Evolutionary conservation across 2,888 invertebrate species (phyloP), one percentile per base, ranked within the genome.

Genomic region (Drosophila lacicola): DNA sequence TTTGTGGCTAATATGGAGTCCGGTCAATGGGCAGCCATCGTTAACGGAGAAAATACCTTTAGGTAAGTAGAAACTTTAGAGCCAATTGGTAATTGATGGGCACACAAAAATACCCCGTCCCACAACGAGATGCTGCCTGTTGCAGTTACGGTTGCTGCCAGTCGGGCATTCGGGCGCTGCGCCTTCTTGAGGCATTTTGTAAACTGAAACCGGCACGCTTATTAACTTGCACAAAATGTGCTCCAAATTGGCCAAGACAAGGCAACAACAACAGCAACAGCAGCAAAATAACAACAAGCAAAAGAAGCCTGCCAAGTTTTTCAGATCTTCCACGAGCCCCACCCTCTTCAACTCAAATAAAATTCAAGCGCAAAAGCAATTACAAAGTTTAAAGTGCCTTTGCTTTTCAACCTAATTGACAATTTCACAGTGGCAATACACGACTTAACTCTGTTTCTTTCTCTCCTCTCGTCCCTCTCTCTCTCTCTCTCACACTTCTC

Each of bases 1-100:
- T 2, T 88, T 86, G 87, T 91, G 91, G 91, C 88, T 92, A 78
- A 88, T 84, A 68, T 86, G 89, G 64, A 83, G 84, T 75, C 81
- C 76, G 76, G 90, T 86, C 70, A 75, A 62, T 62, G 92, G 91
- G 60, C 92, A 92, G 80, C 88, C 91, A 87, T 91, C 92, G 84
- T 90, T 92, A 86, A 92, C 92, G 80, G 92, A 92, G 88, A 92
- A 92, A 91, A 92, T 92, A 74, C 92, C 92, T 69, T 90, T 92
- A 80, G 92, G 92, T 92, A 89, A 92, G 91, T 90, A 44, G 41
- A 71, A 78, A 76, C 61, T 36, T 65, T 46, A 47, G 41, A 54
- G 29, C 63, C 63, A 54, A 64, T 64, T 51, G 46, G 65, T 63
- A 65, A 65, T 65, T 47, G 63, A 54, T 54, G 63, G 47, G 64